Percentiles rank a stretch among this genome's conserved stretches.
Conservation (phyloP, 2,888 invertebrate genomes). For the Athrips mouffetella region DNA sequence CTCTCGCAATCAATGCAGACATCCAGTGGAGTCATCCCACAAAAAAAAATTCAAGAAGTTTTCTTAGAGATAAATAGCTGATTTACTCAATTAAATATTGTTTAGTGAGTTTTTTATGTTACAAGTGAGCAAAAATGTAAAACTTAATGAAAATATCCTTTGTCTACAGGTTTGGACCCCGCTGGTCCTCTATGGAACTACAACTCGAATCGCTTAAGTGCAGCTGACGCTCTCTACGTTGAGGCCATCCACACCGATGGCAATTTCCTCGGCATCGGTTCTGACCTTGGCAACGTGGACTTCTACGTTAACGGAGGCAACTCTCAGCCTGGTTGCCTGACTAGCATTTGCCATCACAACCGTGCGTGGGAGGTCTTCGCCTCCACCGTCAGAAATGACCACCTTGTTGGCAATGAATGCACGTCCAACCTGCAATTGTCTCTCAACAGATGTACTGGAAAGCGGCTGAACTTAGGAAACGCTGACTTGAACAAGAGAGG, state of each 20-base stretch:
- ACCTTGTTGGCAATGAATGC: constrained; percentile 40
- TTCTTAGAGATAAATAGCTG: no score
- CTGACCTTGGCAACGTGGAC: constrained; percentile 67
- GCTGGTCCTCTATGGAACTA: constrained; percentile 46
- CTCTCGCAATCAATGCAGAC: no score
- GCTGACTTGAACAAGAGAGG: constrained; percentile 40
- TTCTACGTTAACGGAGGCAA: constrained; percentile 79
- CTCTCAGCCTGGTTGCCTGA: constrained; percentile 45
- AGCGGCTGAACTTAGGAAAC: constrained; percentile 42
- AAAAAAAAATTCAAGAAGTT: no score
- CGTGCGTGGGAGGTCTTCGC: constrained; percentile 48
- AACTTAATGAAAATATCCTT: not conserved
- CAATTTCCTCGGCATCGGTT: constrained; percentile 52
- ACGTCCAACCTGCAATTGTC: constrained; percentile 30
- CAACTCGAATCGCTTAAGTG: constrained; percentile 32
- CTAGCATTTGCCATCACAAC: constrained; percentile 45
- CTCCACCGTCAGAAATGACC: constrained; percentile 39
- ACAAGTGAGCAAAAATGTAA: no score
- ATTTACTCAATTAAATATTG: no score
- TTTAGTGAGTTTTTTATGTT: no score
- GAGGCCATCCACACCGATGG: constrained; percentile 48
- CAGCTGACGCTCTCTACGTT: constrained; percentile 51
- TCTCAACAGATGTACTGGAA: constrained; percentile 39
- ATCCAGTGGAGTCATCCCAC: no score
- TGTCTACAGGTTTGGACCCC: constrained; percentile 48